phyloP scores from a whole-genome alignment of 2,797 vertebrate genomes.

The Sparidentex hasta region DNA sequence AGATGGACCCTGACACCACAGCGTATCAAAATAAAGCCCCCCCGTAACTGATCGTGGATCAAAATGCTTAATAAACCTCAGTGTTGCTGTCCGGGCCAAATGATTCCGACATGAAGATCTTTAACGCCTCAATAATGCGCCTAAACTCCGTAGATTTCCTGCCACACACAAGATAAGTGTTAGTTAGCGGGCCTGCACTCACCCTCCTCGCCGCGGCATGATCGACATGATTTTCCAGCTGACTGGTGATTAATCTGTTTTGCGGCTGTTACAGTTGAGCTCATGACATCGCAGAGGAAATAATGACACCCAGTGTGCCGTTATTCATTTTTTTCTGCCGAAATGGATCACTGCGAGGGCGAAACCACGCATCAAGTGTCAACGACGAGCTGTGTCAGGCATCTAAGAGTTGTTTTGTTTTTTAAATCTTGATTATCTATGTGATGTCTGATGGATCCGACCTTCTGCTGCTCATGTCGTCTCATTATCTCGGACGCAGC shows the following conservation, averaged over 20 bases:
- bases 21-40: background rate
- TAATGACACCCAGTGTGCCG: slow-evolving; percentile 21
- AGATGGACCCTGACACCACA: slow-evolving; percentile 13
- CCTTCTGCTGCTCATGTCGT: background rate
- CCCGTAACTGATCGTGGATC: slow-evolving; percentile 31
- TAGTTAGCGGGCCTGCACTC: slow-evolving; percentile 14
- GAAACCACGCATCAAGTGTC: background rate
- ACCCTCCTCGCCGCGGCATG: slow-evolving; percentile 7
- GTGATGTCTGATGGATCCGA: background rate
- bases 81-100: background rate
- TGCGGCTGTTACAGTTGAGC: slow-evolving; percentile 37
- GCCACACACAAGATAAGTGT: slow-evolving; percentile 29
- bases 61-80: slow-evolving; percentile 41
- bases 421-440: background rate
- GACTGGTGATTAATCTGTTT: slow-evolving; percentile 45
- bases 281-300: slow-evolving; percentile 43
- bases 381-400: background rate
- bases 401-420: no score
- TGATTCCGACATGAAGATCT: slow-evolving; percentile 28
- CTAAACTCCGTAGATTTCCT: background rate
- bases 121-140: slow-evolving; percentile 25
- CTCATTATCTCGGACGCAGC: background rate
- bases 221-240: slow-evolving; percentile 42
- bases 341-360: background rate
- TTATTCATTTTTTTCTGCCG: slow-evolving; percentile 36